phyloP scores from a whole-genome alignment of 2,888 invertebrate genomes.

The Bellardia bayeri region DNA sequence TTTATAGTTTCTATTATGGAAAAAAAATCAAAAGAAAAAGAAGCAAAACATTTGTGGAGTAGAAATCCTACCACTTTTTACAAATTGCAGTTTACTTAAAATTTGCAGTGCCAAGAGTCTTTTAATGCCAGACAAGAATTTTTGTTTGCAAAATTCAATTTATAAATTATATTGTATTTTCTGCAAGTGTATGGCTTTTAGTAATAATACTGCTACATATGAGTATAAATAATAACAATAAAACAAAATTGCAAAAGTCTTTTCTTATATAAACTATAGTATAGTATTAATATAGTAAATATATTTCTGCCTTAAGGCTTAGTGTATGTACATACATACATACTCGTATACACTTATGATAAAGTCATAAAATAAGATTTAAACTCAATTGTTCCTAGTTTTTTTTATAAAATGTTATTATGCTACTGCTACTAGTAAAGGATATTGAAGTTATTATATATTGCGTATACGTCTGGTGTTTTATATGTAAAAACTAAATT shows the following conservation, averaged over 20 bases:
- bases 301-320: conserved; percentile 31
- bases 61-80: neutral
- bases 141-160: neutral
- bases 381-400: conserved; percentile 22
- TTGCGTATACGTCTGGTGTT: neutral
- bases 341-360: neutral
- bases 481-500: neutral
- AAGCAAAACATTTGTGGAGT: too few relatives aligned
- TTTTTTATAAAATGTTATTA: neutral
- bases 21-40: too few relatives aligned
- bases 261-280: neutral
- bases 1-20: neutral
- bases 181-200: neutral
- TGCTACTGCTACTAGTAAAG: neutral
- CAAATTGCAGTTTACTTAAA: neutral
- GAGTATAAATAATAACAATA: neutral
- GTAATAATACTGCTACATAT: neutral
- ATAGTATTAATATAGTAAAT: neutral
- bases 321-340: neutral
- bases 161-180: neutral
- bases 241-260: neutral
- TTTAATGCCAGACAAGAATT: neutral
- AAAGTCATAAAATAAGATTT: conserved; percentile 62
- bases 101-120: neutral
- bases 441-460: neutral